These are phyloP conservation scores for Onychostruthus taczanowskii DNA, from an alignment of 2,113 vertebrate species.

Conservation along the genomic window DNA sequence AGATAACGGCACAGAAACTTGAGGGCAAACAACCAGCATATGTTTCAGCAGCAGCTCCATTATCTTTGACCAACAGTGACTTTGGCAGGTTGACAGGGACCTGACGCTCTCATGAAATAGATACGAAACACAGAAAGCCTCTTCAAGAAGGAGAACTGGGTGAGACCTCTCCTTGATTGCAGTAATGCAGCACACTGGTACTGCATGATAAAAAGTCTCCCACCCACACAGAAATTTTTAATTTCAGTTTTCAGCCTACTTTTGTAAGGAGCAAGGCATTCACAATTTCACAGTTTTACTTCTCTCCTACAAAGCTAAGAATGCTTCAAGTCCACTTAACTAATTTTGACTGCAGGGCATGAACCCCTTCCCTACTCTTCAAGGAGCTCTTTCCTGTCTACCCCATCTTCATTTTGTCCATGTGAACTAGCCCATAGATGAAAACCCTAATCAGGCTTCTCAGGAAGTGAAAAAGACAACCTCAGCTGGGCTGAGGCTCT, in stretches of 20 bases:
- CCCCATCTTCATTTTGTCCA: neutral
- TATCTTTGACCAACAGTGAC: neutral
- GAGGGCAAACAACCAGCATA: neutral
- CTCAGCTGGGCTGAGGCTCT: neutral
- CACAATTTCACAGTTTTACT: neutral
- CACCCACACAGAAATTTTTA: neutral
- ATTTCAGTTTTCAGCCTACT: neutral
- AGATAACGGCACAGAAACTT: neutral
- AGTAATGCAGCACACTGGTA: neutral
- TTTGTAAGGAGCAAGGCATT: neutral
- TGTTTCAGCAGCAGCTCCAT: neutral
- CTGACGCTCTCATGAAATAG: neutral
- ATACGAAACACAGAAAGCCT: neutral
- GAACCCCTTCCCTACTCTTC: neutral
- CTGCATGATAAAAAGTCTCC: neutral
- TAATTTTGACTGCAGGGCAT: neutral
- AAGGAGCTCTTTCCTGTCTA: neutral
- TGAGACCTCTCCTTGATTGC: neutral
- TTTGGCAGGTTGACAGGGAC: neutral
- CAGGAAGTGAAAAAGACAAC: neutral
- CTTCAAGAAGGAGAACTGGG: neutral
- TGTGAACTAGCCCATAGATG: accelerated
- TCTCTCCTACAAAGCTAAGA: neutral
- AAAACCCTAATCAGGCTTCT: neutral
- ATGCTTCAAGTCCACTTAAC: neutral